phyloP scores from a whole-genome alignment of 2,888 invertebrate species.

The Malachius bipustulatus region DNA sequence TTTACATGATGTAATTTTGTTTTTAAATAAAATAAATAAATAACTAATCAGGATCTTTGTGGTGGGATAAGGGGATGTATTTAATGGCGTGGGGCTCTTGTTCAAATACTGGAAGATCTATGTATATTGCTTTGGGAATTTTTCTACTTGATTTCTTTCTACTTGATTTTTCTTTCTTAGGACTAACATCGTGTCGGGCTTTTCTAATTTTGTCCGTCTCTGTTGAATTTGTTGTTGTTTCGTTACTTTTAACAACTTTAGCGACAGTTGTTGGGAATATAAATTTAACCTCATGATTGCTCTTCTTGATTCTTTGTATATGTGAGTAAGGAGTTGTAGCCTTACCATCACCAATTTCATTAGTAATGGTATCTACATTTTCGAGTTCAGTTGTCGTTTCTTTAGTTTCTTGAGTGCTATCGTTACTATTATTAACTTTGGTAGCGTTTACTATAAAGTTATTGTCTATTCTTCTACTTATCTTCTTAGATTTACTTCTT shows the following conservation, averaged over 20 bases:
- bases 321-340: conserved; percentile 29
- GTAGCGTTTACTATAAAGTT: too few species aligned
- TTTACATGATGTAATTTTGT: conserved; percentile 1
- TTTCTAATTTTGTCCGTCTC: conserved; percentile 18
- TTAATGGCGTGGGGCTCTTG: conserved; percentile 26
- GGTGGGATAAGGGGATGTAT: conserved; percentile 31
- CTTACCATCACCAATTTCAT: too few species aligned
- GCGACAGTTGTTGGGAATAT: conserved; percentile 14
- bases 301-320: conserved; percentile 32
- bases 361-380: too few species aligned
- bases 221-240: conserved; percentile 10
- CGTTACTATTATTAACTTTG: conserved; percentile 15
- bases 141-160: background rate
- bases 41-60: conserved; percentile 10
- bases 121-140: conserved; percentile 22
- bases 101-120: conserved; percentile 35
- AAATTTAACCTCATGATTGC: conserved; percentile 19
- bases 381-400: too few species aligned
- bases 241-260: conserved; percentile 9
- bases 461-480: too few species aligned
- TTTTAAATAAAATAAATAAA: conserved; percentile 14
- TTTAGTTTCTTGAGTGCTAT: conserved; percentile 14
- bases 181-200: conserved; percentile 19
- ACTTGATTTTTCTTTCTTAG: background rate
- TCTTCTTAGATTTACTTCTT: conserved; percentile 12